Conservation (phyloP, 1,140 invertebrate genomes). For the Papilio xuthus region DNA sequence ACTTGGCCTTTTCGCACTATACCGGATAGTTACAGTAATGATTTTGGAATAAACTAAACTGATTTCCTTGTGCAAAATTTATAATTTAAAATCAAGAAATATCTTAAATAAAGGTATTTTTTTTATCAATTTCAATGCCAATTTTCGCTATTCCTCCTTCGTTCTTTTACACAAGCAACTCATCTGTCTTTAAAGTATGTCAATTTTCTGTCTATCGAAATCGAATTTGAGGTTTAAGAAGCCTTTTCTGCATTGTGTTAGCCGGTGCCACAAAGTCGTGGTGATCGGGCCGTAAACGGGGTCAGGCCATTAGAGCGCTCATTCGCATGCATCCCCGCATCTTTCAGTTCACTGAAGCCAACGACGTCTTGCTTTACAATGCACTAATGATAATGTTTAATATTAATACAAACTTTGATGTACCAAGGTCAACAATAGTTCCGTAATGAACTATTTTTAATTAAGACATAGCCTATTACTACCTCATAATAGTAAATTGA, state of each 20-base stretch:
- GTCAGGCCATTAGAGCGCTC: constrained; percentile 61
- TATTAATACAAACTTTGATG: constrained; percentile 27
- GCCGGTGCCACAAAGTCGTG: constrained; percentile 42
- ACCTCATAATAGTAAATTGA: not conserved
- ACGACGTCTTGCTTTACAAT: constrained; percentile 34
- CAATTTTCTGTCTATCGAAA: too few species aligned
- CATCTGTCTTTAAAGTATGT: too few species aligned
- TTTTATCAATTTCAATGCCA: too few species aligned
- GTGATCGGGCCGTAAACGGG: constrained; percentile 50
- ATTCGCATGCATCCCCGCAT: constrained; percentile 53
- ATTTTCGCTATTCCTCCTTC: too few species aligned
- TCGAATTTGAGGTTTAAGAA: not conserved
- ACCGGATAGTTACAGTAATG: too few species aligned
- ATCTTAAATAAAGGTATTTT: too few species aligned
- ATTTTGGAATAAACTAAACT: too few species aligned
- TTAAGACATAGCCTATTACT: too few species aligned
- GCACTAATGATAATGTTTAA: constrained; percentile 41
- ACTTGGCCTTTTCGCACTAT: too few species aligned
- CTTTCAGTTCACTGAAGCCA: constrained; percentile 58
- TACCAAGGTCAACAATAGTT: constrained; percentile 23
- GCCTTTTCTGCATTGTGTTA: constrained; percentile 20
- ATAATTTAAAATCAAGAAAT: too few species aligned
- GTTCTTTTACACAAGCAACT: too few species aligned
- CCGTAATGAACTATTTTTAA: not conserved
- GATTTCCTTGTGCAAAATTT: too few species aligned